phyloP scores from a whole-genome alignment of 2,113 vertebrate genomes.

The Columba janthina region DNA sequence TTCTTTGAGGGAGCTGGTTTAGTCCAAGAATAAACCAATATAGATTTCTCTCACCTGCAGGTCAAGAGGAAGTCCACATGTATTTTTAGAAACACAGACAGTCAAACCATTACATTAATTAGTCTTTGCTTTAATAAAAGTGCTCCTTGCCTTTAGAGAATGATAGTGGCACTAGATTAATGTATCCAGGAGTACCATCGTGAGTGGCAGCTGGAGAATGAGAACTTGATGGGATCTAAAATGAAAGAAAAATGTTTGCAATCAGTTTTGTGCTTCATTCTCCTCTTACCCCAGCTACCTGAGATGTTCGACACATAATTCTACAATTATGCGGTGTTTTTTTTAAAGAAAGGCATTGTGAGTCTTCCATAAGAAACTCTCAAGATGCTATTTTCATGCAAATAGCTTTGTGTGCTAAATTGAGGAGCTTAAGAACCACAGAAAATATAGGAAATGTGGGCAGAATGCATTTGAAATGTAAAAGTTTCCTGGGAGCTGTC shows the following conservation, averaged over 20 bases:
- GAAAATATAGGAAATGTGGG: conserved; percentile 34
- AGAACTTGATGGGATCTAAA: conserved; percentile 45
- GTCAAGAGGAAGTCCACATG: background rate
- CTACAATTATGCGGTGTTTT: conserved; percentile 9
- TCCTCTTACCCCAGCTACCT: conserved; percentile 15
- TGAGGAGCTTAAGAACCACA: conserved; percentile 9
- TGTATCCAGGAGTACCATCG: background rate
- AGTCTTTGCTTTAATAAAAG: conserved; percentile 38
- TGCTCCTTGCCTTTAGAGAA: background rate
- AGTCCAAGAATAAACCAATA: background rate
- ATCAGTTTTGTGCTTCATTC: conserved; percentile 34
- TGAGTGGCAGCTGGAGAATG: conserved; percentile 48
- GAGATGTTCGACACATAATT: conserved; percentile 42
- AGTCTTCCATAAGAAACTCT: conserved; percentile 36
- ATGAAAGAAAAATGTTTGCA: conserved; percentile 64
- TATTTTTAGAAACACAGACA: conserved; percentile 32
- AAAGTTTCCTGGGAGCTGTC: conserved; percentile 51
- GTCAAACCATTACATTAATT: background rate
- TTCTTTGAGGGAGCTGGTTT: background rate
- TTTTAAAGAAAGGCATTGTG: background rate
- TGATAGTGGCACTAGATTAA: conserved; percentile 41
- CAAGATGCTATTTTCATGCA: conserved; percentile 58
- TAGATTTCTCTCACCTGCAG: background rate
- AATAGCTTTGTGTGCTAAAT: conserved; percentile 59
- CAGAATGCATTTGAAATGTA: conserved; percentile 30